These are phyloP conservation scores for Macaca mulatta DNA, from an alignment of 2,113 vertebrate species.

Conservation along the genomic window DNA sequence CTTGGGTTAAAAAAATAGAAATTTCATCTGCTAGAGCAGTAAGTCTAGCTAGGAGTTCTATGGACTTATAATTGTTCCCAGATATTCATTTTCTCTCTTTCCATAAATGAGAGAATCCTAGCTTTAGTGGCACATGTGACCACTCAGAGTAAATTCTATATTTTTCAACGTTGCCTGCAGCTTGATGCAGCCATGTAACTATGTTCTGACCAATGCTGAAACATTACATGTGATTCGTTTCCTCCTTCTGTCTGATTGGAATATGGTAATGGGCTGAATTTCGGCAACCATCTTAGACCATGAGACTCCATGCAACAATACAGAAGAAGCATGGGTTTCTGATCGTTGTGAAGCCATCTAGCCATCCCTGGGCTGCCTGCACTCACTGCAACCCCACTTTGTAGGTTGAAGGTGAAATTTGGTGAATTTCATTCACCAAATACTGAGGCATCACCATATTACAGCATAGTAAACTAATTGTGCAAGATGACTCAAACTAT, in stretches of 20 bases:
- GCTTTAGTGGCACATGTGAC: neutral
- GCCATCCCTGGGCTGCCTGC: neutral
- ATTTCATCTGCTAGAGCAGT: neutral
- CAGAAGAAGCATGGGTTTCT: neutral
- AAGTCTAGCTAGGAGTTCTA: neutral
- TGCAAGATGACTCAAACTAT: no score
- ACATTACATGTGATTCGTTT: neutral
- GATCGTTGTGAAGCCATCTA: neutral
- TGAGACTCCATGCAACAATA: neutral
- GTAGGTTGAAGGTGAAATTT: no score
- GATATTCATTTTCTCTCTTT: neutral
- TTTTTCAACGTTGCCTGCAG: neutral
- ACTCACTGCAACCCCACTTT: no score
- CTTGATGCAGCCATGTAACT: neutral
- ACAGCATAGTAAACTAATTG: no score
- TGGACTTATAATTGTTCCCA: neutral
- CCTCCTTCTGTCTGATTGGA: neutral
- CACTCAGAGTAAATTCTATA: neutral
- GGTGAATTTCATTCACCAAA: no score
- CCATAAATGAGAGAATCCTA: neutral
- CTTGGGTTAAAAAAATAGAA: neutral
- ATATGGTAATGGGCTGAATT: neutral
- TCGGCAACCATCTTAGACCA: neutral
- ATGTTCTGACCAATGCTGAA: neutral
- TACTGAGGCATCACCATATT: no score